phyloP scores from a whole-genome alignment of 2,113 vertebrate species.

The Chaetodon auriga region DNA sequence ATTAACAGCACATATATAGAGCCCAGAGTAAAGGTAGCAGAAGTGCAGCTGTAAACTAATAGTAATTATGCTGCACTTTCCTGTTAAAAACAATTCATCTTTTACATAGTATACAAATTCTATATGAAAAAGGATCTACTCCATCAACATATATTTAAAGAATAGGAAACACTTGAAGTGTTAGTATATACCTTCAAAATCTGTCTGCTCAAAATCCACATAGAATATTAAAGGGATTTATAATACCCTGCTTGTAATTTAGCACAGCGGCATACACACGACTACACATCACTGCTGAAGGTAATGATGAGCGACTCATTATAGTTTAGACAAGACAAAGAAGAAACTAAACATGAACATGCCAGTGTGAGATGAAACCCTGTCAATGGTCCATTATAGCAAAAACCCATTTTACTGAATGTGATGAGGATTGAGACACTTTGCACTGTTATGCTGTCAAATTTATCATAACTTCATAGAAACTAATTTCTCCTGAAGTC shows the following conservation, averaged over 20 bases:
- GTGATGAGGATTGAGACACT: not conserved
- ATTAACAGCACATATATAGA: too few species aligned
- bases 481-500: not conserved
- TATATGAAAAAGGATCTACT: not conserved
- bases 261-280: not conserved
- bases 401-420: not conserved
- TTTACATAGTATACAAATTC: not conserved
- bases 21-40: not conserved
- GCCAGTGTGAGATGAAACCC: not conserved
- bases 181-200: not conserved
- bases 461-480: not conserved
- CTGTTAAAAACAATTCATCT: not conserved
- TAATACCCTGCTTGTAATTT: not conserved
- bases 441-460: not conserved
- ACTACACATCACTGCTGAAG: not conserved
- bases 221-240: not conserved
- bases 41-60: not conserved
- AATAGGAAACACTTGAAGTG: not conserved
- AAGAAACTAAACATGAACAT: not conserved
- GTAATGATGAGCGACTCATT: not conserved
- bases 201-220: not conserved
- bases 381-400: not conserved
- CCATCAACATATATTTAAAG: not conserved
- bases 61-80: not conserved
- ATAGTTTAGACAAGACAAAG: not conserved